These are phyloP conservation scores for chimpanzee (Pan troglodytes) DNA, from an alignment of 2,113 vertebrate genomes.

Conservation along the genomic window NHGRI_mPanTro3-v2.1_pri NC_086015.1:22336001-22336500, in stretches of 20 bases:
- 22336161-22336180: background rate
- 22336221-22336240: background rate
- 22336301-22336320: conserved; percentile 19
- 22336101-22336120: background rate
- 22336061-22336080: background rate
- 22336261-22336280: background rate
- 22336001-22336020: background rate
- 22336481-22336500: conserved; percentile 22
- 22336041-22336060: background rate
- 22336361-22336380: conserved; percentile 1
- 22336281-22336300: background rate
- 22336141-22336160: background rate
- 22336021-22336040: background rate
- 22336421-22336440: conserved; percentile 48
- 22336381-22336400: conserved; percentile 17
- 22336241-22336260: background rate
- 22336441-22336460: conserved; percentile 34
- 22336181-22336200: background rate
- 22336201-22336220: background rate
- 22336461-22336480: background rate
- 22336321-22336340: conserved; percentile 32
- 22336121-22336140: background rate
- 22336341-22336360: conserved; percentile 38
- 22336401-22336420: conserved; percentile 17
- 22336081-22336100: background rate